Evolutionary conservation across 1,140 invertebrate species (phyloP).

Genomic region (Pseudobourletiella spinata): DNA sequence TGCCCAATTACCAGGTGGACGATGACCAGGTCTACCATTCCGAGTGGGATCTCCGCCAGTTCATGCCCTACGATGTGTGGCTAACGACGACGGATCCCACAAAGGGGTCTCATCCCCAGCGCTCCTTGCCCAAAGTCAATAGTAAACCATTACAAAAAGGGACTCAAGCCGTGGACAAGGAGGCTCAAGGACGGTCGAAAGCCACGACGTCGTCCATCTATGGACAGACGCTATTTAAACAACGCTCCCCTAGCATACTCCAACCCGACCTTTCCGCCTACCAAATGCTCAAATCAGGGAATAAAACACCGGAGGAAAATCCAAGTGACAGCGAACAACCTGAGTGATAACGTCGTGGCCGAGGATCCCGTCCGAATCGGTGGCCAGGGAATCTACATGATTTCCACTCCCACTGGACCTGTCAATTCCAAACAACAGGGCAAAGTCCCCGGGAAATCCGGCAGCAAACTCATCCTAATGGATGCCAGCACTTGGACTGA

Average conservation of each 20-base stretch:
- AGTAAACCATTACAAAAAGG: not conserved
- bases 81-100: slow-evolving; percentile 14
- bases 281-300: slow-evolving; percentile 51
- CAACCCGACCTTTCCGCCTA: slow-evolving; percentile 79
- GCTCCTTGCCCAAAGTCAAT: not conserved
- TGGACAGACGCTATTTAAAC: slow-evolving; percentile 19
- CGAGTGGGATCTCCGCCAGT: slow-evolving; percentile 34
- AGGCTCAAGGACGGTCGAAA: too few relatives aligned
- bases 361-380: slow-evolving; percentile 31
- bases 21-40: slow-evolving; percentile 32
- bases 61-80: slow-evolving; percentile 34
- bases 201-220: too few relatives aligned
- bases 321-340: slow-evolving; percentile 37
- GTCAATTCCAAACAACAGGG: not conserved
- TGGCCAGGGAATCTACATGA: slow-evolving; percentile 32
- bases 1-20: slow-evolving; percentile 32
- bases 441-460: not conserved
- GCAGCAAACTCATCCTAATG: too few relatives aligned
- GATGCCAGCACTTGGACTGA: too few relatives aligned
- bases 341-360: slow-evolving; percentile 47
- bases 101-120: not conserved
- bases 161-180: too few relatives aligned
- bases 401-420: not conserved
- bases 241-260: slow-evolving; percentile 65
- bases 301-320: slow-evolving; percentile 1